Percentiles rank a stretch among this genome's conserved stretches.
Evolutionary conservation across 2,113 vertebrate species (phyloP).

Genomic region (Cryptomyrus ogoouensis): DNA sequence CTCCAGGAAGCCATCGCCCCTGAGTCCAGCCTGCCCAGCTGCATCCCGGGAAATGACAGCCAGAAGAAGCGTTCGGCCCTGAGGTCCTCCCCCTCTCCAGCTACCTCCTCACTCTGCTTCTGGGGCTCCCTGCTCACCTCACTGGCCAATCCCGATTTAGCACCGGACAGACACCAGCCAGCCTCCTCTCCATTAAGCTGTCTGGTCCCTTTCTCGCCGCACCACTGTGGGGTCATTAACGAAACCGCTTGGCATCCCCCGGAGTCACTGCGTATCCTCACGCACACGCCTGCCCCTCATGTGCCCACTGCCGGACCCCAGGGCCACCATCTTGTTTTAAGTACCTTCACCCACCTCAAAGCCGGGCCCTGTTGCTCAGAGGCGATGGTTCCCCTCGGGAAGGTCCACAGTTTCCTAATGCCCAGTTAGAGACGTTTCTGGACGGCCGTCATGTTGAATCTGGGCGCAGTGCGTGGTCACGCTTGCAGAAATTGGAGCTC

Average conservation of each 20-base stretch:
- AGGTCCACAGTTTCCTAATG: constrained; percentile 54
- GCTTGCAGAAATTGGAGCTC: neutral
- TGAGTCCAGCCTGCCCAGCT: constrained; percentile 33
- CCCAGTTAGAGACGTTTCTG: constrained; percentile 46
- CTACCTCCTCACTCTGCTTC: constrained; percentile 60
- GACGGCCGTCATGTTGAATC: neutral
- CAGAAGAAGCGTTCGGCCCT: constrained; percentile 28
- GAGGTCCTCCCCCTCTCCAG: constrained; percentile 26
- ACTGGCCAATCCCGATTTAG: constrained; percentile 50
- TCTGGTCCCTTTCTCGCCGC: constrained; percentile 45
- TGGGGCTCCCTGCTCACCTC: constrained; percentile 75
- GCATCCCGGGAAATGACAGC: constrained; percentile 35
- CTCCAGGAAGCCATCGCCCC: constrained; percentile 29
- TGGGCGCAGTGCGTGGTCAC: neutral
- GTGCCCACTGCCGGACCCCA: constrained; percentile 33
- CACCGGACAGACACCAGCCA: constrained; percentile 32
- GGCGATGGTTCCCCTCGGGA: constrained; percentile 43
- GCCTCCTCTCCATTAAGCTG: constrained; percentile 51
- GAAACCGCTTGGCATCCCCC: constrained; percentile 31
- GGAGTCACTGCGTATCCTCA: neutral
- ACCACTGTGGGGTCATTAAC: constrained; percentile 61
- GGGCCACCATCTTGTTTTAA: constrained; percentile 34
- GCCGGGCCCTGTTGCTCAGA: constrained; percentile 42
- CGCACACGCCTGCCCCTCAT: constrained; percentile 15
- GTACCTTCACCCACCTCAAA: constrained; percentile 33